These are phyloP conservation scores for Drosophila sulfurigaster DNA, from an alignment of 1,140 invertebrate species.

Conservation along the genomic window DNA sequence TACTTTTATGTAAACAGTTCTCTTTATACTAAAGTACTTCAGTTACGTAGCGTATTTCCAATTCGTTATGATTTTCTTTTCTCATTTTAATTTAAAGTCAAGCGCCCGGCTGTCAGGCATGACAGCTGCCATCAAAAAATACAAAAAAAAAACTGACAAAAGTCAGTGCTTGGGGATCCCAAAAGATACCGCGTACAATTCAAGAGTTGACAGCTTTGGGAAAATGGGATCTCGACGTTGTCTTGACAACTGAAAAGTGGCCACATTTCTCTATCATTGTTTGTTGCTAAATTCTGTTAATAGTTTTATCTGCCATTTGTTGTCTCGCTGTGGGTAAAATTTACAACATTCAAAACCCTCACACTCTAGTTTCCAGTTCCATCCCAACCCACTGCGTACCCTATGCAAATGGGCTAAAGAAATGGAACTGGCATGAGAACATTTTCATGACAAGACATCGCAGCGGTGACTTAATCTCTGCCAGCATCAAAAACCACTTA, in stretches of 20 bases:
- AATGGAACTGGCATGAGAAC: slow-evolving; percentile 80
- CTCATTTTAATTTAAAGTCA: slow-evolving; percentile 74
- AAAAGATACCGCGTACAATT: slow-evolving; percentile 37
- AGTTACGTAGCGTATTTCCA: neutral
- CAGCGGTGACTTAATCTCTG: slow-evolving; percentile 69
- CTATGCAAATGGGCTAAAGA: slow-evolving; percentile 73
- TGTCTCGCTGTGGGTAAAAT: slow-evolving; percentile 60
- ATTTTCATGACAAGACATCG: slow-evolving; percentile 41
- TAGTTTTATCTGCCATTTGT: slow-evolving; percentile 66
- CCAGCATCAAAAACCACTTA: slow-evolving; percentile 67
- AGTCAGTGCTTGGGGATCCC: slow-evolving; percentile 49
- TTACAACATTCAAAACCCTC: slow-evolving; percentile 45
- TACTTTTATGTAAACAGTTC: neutral
- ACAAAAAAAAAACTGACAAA: slow-evolving; percentile 68
- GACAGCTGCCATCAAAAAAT: slow-evolving; percentile 58
- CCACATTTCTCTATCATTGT: slow-evolving; percentile 78
- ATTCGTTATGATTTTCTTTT: neutral
- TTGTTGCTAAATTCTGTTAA: slow-evolving; percentile 82
- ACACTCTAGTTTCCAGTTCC: slow-evolving; percentile 8
- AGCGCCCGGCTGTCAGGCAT: slow-evolving; percentile 69
- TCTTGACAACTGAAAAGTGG: slow-evolving; percentile 79
- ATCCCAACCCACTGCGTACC: slow-evolving; percentile 4
- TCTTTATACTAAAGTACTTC: neutral
- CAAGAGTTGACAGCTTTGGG: slow-evolving; percentile 73
- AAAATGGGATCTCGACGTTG: slow-evolving; percentile 50